Percentiles rank a stretch among this genome's conserved stretches.
Evolutionary conservation across 2,113 vertebrate species (phyloP).

Genomic region (Stegostoma tigrinum): DNA sequence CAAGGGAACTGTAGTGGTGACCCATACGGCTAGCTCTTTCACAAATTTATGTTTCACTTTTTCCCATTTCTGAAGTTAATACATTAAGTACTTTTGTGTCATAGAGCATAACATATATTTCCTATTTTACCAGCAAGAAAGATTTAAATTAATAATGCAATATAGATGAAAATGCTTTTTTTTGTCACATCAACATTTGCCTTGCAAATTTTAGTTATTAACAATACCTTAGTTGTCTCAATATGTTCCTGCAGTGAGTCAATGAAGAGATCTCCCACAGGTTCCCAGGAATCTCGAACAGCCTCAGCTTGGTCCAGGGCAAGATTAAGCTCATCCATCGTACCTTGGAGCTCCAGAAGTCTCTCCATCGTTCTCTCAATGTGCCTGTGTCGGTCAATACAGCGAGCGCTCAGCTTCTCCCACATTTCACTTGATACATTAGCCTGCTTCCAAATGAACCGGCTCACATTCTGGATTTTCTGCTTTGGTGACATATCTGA

Average conservation of each 20-base stretch:
- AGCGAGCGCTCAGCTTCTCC: conserved; percentile 89
- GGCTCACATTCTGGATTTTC: conserved; percentile 82
- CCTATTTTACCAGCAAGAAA: background rate
- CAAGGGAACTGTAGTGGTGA: background rate
- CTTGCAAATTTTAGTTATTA: background rate
- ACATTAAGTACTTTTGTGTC: background rate
- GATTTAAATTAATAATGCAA: background rate
- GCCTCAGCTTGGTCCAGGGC: conserved; percentile 83
- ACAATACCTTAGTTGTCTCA: conserved; percentile 79
- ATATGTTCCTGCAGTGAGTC: conserved; percentile 93
- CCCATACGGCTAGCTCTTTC: background rate
- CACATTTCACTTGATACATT: conserved; percentile 90
- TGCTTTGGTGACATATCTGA: conserved; percentile 79
- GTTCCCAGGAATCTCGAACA: conserved; percentile 82
- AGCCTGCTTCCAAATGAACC: conserved; percentile 93
- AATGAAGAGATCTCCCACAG: conserved; percentile 93
- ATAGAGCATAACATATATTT: background rate
- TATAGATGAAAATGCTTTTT: background rate
- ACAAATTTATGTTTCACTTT: background rate
- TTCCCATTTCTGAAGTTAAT: background rate
- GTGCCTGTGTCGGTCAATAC: conserved; percentile 86
- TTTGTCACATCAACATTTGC: background rate
- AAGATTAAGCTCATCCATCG: conserved; percentile 76
- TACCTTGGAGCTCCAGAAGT: conserved; percentile 79
- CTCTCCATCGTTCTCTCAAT: conserved; percentile 86